A percentile compares a stretch with the other conserved stretches of the same genome.
These are phyloP conservation scores for Catharus ustulatus DNA, from an alignment of 2,797 vertebrate species.

Conservation along the genomic window DNA sequence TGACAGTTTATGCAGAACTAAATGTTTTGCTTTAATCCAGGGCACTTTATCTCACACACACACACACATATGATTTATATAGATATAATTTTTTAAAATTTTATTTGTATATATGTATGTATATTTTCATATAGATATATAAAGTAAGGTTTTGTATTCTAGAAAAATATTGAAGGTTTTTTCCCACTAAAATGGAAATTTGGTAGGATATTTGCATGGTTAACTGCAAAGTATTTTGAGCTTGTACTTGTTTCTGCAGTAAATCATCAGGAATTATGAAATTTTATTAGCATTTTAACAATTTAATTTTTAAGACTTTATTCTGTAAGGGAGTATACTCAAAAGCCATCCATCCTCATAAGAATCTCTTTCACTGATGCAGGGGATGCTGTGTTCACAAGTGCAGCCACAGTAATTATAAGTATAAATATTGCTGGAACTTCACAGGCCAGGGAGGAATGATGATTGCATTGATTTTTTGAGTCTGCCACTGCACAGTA, in stretches of 20 bases:
- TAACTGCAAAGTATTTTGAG: neutral
- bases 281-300: neutral
- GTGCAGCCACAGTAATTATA: neutral
- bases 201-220: neutral
- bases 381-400: neutral
- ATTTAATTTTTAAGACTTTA: neutral
- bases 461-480: neutral
- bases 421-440: neutral
- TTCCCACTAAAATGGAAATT: neutral
- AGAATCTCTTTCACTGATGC: neutral
- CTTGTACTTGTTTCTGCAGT: neutral
- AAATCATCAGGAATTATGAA: neutral
- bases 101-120: rapidly evolving
- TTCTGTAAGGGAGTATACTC: neutral
- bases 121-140: neutral
- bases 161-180: rapidly evolving
- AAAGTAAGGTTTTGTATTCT: neutral
- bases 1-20: neutral
- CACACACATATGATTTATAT: neutral
- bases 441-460: neutral
- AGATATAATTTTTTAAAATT: neutral
- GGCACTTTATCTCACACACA: neutral
- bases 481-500: neutral
- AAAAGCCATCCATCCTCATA: neutral
- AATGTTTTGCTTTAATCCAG: neutral